phyloP scores from a whole-genome alignment of 2,113 vertebrate genomes.

The Mormoops blainvillei region DNA sequence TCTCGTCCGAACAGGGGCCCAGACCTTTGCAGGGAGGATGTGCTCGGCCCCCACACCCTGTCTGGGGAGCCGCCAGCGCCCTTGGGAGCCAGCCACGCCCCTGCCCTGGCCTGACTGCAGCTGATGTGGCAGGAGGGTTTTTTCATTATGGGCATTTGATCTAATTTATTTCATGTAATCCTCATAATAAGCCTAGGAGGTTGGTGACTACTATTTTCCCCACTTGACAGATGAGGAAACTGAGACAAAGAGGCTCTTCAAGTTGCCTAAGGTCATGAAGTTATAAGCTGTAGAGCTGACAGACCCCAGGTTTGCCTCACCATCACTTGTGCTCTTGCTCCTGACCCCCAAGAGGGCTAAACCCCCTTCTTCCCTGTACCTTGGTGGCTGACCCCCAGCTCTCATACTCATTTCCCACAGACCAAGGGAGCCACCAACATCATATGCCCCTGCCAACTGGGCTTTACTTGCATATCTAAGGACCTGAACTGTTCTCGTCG shows the following conservation, averaged over 20 bases:
- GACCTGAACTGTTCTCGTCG: background rate
- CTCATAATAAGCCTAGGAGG: background rate
- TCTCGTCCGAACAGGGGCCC: background rate
- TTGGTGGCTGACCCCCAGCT: background rate
- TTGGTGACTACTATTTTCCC: background rate
- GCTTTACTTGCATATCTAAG: background rate
- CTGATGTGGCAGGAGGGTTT: background rate
- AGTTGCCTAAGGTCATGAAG: background rate
- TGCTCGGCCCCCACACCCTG: rapidly evolving
- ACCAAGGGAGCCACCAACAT: conserved; percentile 49
- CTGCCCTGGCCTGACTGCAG: background rate
- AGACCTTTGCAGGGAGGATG: background rate
- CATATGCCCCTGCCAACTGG: background rate
- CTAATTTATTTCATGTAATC: background rate
- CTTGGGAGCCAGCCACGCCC: background rate
- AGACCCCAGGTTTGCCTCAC: background rate
- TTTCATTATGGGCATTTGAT: background rate
- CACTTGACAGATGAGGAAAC: background rate
- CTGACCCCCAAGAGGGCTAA: background rate
- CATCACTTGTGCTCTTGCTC: background rate
- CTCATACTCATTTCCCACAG: background rate
- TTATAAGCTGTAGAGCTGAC: background rate
- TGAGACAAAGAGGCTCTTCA: background rate
- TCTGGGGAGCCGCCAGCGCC: background rate
- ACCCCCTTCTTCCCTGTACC: background rate